Evolutionary conservation across 1,140 invertebrate genomes (phyloP).

Genomic region (Teleopsis dalmanni): DNA sequence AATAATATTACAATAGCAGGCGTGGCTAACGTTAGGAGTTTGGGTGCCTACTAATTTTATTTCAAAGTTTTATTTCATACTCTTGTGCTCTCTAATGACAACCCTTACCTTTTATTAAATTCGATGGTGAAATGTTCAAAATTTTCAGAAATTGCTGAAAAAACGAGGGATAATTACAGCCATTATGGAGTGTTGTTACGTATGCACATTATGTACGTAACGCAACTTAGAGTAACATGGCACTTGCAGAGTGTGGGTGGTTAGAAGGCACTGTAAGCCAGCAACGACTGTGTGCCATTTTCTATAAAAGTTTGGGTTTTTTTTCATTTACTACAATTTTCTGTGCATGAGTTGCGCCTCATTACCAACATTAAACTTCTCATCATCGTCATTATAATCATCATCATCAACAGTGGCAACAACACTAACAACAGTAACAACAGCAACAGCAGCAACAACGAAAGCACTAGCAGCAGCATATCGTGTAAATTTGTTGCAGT

Average conservation of each 20-base stretch:
- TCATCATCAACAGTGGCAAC: neutral
- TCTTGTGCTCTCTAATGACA: too few relatives aligned
- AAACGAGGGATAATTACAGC: slow-evolving; percentile 45
- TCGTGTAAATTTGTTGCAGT: neutral
- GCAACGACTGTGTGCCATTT: too few relatives aligned
- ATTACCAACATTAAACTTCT: slow-evolving; percentile 2
- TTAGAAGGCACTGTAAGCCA: too few relatives aligned
- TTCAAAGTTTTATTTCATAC: too few relatives aligned
- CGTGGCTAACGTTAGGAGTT: too few relatives aligned
- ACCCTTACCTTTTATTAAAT: too few relatives aligned
- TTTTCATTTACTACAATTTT: too few relatives aligned
- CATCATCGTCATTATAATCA: slow-evolving; percentile 8
- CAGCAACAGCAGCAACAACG: neutral
- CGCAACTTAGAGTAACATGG: neutral
- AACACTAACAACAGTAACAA: neutral
- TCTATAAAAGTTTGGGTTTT: too few relatives aligned
- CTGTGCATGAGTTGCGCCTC: neutral
- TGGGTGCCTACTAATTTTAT: too few relatives aligned
- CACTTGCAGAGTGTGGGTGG: neutral
- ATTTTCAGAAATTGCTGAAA: slow-evolving; percentile 26
- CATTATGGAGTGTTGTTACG: slow-evolving; percentile 41
- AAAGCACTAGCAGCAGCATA: neutral
- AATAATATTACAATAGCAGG: too few relatives aligned
- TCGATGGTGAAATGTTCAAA: too few relatives aligned
- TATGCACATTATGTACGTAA: neutral